Evolutionary conservation across 2,797 vertebrate genomes (phyloP), one percentile per base, ranked within the genome.

Genomic region (Coendou prehensilis): DNA sequence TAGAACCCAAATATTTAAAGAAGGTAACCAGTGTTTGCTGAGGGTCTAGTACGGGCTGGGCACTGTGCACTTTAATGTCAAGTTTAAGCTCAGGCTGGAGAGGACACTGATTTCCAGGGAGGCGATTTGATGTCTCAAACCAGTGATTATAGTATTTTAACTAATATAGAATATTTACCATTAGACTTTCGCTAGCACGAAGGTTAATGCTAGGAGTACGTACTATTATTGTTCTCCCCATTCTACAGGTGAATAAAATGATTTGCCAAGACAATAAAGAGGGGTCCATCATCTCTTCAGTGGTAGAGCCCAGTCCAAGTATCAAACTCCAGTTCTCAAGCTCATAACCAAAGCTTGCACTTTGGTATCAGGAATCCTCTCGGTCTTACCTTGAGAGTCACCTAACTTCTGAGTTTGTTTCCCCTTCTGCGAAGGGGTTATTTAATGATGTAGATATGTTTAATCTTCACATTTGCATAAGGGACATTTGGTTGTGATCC

Each of bases 401-500:
- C 59, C 30, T n/a, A 37, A 87, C 30, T 83, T 78, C 81, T 81
- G 37, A 54, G 8, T 88, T 93, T 76, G 28, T 63, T 45, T 95
- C 22, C 17, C 50, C 54, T 54, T 50, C 45, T 90, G 88, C 9
- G 63, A 37, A 30, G 33, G 9, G n/a, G 37, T 2, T 30, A 22
- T 76, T 81, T 63, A 59, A 67, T 82, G 30, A 67, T 20, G 6
- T 14, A 30, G 15, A 23, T 13, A 23, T 22, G 54, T 67, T 76
- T 84, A 50, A 83, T 81, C 45, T 56, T 54, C 9, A 9, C 30
- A 50, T 57, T 85, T 30, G 13, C 13, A 18, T 20, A 9, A 63
- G 37, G 37, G 33, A 80, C 5, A 6, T 10, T 78, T 41, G 47
- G 45, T 61, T 78, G 59, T 54, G 23, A 47, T 54, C 59, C 52